Percentiles rank a stretch among this genome's conserved stretches.
Evolutionary conservation across 1,140 invertebrate genomes (phyloP).

Genomic region (Scaptodrosophila lebanonensis): DNA sequence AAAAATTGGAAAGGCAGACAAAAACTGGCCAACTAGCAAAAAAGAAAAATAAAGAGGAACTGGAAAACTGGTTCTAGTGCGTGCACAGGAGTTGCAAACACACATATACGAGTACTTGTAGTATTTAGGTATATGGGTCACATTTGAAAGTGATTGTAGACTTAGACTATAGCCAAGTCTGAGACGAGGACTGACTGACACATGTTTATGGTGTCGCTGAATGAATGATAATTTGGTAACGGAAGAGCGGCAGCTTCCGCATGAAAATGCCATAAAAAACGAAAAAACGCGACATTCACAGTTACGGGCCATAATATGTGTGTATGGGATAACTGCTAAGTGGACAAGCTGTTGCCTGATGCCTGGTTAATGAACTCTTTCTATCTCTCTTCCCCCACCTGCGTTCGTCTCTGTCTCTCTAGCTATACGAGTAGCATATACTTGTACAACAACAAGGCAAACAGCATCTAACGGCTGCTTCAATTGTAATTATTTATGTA

Average conservation of each 20-base stretch:
- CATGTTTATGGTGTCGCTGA: constrained; percentile 40
- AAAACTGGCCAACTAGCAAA: constrained; percentile 57
- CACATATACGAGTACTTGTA: constrained; percentile 5
- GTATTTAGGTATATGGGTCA: constrained; percentile 51
- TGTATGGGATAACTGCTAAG: too few species aligned
- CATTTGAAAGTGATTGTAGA: constrained; percentile 66
- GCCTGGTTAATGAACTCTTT: too few species aligned
- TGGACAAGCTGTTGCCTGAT: too few species aligned
- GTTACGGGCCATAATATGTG: too few species aligned
- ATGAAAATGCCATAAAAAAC: constrained; percentile 57
- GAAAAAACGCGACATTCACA: too few species aligned
- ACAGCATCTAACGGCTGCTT: constrained; percentile 18
- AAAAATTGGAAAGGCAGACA: constrained; percentile 6
- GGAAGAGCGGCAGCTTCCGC: constrained; percentile 54
- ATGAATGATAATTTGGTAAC: constrained; percentile 44
- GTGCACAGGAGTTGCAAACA: constrained; percentile 35
- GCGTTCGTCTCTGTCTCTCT: too few species aligned
- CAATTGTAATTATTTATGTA: constrained; percentile 58
- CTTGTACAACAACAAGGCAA: too few species aligned
- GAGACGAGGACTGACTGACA: constrained; percentile 34
- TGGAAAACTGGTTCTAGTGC: constrained; percentile 64
- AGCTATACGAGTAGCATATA: too few species aligned
- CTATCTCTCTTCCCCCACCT: too few species aligned
- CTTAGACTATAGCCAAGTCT: constrained; percentile 24
- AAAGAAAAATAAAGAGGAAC: too few species aligned